Evolutionary conservation across 2,888 invertebrate genomes (phyloP), one percentile per base, ranked within the genome.

Genomic region (Drosophila engyochracea): DNA sequence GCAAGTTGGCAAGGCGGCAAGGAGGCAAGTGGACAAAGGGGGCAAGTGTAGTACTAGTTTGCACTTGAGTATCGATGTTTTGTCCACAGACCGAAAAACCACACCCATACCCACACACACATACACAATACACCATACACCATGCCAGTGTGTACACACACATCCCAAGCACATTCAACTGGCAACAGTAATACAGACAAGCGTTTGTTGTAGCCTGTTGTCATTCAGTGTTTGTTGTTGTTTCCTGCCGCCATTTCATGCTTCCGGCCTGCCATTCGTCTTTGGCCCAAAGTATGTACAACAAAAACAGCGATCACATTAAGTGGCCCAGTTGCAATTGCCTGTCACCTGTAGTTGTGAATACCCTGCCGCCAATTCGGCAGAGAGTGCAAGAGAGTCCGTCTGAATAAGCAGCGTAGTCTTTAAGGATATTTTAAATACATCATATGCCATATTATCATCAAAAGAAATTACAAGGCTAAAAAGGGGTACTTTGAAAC

Each of bases 241-340:
- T 76, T 85, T 89, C 89, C 84, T 86, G 87, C 70, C 83, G 86
- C 74, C 85, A 80, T 83, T 85, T 79, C 67, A 73, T 70, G 82
- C 74, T 85, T 89, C 89, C 89, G 78, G 74, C 52, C 75, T 73
- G 76, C 69, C 85, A 79, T 69, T 67, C 82, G 58, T 52, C 65
- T 61, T 44, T 51, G 63, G 58, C 28, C 63, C 53, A 71, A 68
- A 68, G 79, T 70, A 69, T 74, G 62, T 10, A 14, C 60, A 57
- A 30, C 41, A 57, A 37, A n/a, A 25, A 9, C 54, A n/a, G 33
- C 41, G 28, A 10, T 19, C 19, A 10, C 37, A 77, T 31, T 9
- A 47, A 62, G 68, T 73, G 62, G 35, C 54, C 58, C 41, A 70
- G 51, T 69, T 81, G 76, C 77, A 62, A 64, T 72, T 64, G 77